Evolutionary conservation across 2,113 vertebrate genomes (phyloP), one percentile per base, ranked within the genome.

Genomic region (Toxostoma redivivum): DNA sequence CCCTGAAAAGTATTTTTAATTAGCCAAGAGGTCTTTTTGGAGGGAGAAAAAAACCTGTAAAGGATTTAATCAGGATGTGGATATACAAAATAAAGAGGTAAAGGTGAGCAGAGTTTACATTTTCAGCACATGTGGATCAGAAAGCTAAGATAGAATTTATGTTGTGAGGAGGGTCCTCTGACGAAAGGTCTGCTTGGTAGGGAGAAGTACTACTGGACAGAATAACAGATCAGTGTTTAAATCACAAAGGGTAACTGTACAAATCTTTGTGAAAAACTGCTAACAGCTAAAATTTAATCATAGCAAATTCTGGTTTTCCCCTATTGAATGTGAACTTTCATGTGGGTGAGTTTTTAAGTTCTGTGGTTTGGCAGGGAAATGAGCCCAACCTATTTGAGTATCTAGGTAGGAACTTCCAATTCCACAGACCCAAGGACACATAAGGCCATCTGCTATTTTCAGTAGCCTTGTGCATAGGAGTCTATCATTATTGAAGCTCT

Each of bases 291-390:
- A 83, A n/a, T 71, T n/a, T 60, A 83, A 81, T n/a, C 24, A 13
- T 3, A 44, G n/a, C 21, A n/a, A 44, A 38, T 30, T 30, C 15
- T 78, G 30, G 2, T 31, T 56, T 28, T 19, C 6, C 12, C 7
- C 24, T 14, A 3, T 0, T 9, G 12, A 83, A 71, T 10, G 15
- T 54, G 31, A 47, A 66, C 8, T 35, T 71, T 13, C 23, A 37
- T 0, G 2, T 0, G 62, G 61, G 40, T 10, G 33, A 67, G 13
- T 30, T 72, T 69, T 81, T 56, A 60, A 35, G 2, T 0, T 21
- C 35, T 50, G n/a, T 62, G 38, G 38, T 44, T 74, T 58, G 72
- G 61, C 53, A 76, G 18, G n/a, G 38, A 86, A 66, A 86, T 0
- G 0, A 93, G 35, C 48, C 44, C 8, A 35, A 28, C 37, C 44